Base-by-base conservation (phyloP, 30 jellyfish, hydroid and myxozoan species). In the Pelagia noctiluca region DNA sequence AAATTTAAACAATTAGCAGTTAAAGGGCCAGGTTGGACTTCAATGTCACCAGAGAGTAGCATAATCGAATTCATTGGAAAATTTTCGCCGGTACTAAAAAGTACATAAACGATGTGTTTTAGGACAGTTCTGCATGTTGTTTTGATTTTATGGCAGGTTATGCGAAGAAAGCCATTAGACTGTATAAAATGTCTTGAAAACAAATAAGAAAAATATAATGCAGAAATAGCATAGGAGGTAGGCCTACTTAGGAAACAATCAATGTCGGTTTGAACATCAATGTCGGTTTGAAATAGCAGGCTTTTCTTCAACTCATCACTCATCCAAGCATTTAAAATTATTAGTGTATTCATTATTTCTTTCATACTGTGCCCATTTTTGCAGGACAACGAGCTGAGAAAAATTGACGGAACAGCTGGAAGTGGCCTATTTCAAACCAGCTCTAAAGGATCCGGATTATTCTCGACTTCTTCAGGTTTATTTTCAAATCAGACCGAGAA, bases 401-500 rank as follows among this genome's bases (percentile, higher is more conserved):
- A 52, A 52, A 67, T 42, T 1, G 33, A 66, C 38, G 77, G 78
- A 13, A 49, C 35, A 33, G 10, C 1, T 38, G 70, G 82, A 25
- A 46, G 50, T 18, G 74, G 83, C 8, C 75, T 66, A 0, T 80
- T 80, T 52, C 65, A 69, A 46, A 31, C 74, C 5, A 78, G 65
- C 26, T 5, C 46, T 12, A 26, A 67, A 5, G 8, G 66, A 25
- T 29, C 33, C 33, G 22, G 69, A 69, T 29, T 67, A 23, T 81
- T 81, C 48, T 65, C 84, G 24, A 18, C 66, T 48, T 35, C 84
- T 1, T 63, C 89, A 4, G 4, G 32, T 4, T 63, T 79, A 29
- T 79, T 79, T n/a, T 62, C 89, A 23, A 64, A 54, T 19, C 91
- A 68, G 72, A 50, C 79, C 10, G 35, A 47, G 52, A 68, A 63